Conservation (phyloP, 2,113 vertebrate genomes). For the Holacanthus passer region DNA sequence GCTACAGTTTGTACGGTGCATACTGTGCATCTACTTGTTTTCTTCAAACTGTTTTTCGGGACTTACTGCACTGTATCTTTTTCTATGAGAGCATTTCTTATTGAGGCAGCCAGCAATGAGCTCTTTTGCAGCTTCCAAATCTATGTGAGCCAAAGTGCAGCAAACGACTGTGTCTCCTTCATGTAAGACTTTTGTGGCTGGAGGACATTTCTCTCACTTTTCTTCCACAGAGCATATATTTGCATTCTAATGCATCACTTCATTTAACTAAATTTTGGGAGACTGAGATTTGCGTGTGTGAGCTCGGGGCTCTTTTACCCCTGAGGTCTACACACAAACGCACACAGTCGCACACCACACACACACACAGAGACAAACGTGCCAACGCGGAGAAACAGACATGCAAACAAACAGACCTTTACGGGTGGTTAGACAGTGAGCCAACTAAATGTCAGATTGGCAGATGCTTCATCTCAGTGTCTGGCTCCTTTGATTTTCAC, state of each 20-base stretch:
- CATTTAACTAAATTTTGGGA: slow-evolving; percentile 33
- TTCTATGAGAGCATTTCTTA: not conserved
- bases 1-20: too few relatives aligned
- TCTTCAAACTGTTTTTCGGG: not conserved
- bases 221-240: slow-evolving; percentile 54
- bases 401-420: slow-evolving; percentile 70
- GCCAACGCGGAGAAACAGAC: slow-evolving; percentile 36
- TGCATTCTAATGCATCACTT: slow-evolving; percentile 45
- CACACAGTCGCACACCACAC: not conserved
- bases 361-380: not conserved
- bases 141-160: slow-evolving; percentile 13
- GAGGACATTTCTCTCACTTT: slow-evolving; percentile 39
- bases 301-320: slow-evolving; percentile 19
- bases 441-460: slow-evolving; percentile 77
- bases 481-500: slow-evolving; percentile 68
- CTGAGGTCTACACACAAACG: slow-evolving; percentile 22
- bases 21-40: too few relatives aligned
- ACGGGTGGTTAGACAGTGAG: slow-evolving; percentile 50
- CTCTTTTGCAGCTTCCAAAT: slow-evolving; percentile 20
- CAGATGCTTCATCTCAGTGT: slow-evolving; percentile 55
- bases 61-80: not conserved
- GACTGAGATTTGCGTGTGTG: slow-evolving; percentile 27
- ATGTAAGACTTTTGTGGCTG: slow-evolving; percentile 28
- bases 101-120: not conserved
- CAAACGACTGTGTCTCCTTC: slow-evolving; percentile 30